Conservation (phyloP, 2,888 invertebrate species). For the Petrolisthes manimaculis region DNA sequence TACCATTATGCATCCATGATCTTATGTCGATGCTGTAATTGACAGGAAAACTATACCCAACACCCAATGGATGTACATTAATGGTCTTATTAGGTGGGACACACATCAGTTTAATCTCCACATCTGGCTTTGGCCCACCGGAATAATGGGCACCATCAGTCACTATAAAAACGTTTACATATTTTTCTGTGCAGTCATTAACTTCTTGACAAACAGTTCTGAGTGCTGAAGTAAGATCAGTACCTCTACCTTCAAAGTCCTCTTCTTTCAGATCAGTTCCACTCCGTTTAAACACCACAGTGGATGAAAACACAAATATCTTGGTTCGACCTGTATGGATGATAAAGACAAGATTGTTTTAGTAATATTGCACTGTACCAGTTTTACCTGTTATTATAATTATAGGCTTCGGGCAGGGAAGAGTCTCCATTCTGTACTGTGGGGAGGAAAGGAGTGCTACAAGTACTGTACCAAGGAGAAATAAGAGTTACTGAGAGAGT, state of each 20-base stretch:
- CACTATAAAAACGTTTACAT: constrained; percentile 44
- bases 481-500: too few relatives aligned
- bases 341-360: neutral
- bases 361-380: too few relatives aligned
- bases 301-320: constrained; percentile 42
- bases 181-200: constrained; percentile 23
- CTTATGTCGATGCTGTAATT: constrained; percentile 58
- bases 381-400: too few relatives aligned
- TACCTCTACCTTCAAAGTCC: constrained; percentile 17
- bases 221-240: constrained; percentile 43
- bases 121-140: constrained; percentile 30
- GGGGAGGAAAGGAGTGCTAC: too few relatives aligned
- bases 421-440: too few relatives aligned
- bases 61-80: constrained; percentile 44
- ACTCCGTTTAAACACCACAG: constrained; percentile 20
- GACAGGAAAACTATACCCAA: constrained; percentile 41
- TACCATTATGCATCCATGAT: constrained; percentile 56
- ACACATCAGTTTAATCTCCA: constrained; percentile 35
- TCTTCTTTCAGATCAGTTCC: constrained; percentile 14
- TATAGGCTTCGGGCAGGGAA: too few relatives aligned
- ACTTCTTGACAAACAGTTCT: constrained; percentile 34
- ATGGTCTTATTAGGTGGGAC: constrained; percentile 40
- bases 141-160: constrained; percentile 52
- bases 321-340: constrained; percentile 42
- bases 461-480: neutral